Conservation (phyloP, 2,113 vertebrate genomes). For the Solea solea region DNA sequence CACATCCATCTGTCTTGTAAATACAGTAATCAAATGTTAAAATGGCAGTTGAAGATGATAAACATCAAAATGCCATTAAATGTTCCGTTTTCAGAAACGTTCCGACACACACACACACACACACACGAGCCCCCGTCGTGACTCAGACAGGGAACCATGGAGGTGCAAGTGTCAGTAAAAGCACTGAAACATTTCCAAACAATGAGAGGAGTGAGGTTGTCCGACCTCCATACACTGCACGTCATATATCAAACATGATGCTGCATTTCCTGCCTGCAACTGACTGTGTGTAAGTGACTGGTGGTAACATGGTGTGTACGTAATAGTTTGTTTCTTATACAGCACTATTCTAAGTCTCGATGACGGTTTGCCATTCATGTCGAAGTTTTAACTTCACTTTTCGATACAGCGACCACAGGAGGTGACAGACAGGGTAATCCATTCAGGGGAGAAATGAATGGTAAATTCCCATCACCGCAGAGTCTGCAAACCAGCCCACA, state of each 20-base stretch:
- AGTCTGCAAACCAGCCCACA: slow-evolving; percentile 6
- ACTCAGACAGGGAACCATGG: neutral
- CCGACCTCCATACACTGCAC: too few relatives aligned
- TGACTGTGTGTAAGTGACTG: too few relatives aligned
- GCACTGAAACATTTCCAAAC: too few relatives aligned
- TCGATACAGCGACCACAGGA: neutral
- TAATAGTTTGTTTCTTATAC: too few relatives aligned
- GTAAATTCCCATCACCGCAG: slow-evolving; percentile 30
- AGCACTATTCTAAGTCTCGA: too few relatives aligned
- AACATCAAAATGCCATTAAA: neutral
- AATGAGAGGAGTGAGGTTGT: too few relatives aligned
- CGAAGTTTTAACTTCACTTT: too few relatives aligned
- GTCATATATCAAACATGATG: neutral
- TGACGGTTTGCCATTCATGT: too few relatives aligned
- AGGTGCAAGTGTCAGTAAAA: too few relatives aligned
- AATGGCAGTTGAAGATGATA: neutral
- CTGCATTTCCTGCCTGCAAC: neutral
- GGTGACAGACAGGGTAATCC: neutral
- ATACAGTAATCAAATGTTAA: neutral
- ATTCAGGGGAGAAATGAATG: neutral
- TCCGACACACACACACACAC: neutral
- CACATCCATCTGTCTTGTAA: neutral
- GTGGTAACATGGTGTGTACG: too few relatives aligned
- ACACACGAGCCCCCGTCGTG: neutral
- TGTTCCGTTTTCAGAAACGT: neutral